These are phyloP conservation scores for Lepidocyrtinus sp. DNA, from an alignment of 2,888 invertebrate genomes.

Conservation along the genomic window DNA sequence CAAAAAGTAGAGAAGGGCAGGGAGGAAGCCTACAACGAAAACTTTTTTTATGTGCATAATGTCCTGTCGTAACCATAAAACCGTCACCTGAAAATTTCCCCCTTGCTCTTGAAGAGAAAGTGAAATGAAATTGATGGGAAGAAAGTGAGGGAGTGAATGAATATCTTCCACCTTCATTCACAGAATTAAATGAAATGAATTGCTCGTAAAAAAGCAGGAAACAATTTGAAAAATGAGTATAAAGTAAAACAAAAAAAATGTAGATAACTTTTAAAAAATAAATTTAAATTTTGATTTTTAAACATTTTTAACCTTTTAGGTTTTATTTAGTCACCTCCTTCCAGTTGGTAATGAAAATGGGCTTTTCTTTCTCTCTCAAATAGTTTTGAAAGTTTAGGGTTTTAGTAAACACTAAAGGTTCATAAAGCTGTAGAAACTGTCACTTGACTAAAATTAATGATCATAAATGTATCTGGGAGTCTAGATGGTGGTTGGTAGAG, in stretches of 20 bases:
- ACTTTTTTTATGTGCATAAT: conserved; percentile 51
- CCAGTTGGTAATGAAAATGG: no score
- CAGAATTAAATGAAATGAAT: not conserved
- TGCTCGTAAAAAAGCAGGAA: not conserved
- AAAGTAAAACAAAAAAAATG: not conserved
- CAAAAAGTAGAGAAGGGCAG: not conserved
- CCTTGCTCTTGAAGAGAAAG: conserved; percentile 54
- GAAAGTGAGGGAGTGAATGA: conserved; percentile 6
- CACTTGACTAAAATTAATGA: conserved; percentile 57
- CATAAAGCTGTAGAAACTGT: conserved; percentile 53
- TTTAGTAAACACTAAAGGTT: conserved; percentile 34
- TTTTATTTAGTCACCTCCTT: not conserved
- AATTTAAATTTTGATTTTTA: no score
- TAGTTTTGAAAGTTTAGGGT: not conserved
- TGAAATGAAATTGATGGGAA: conserved; percentile 24
- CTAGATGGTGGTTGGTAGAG: no score
- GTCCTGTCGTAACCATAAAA: conserved; percentile 60
- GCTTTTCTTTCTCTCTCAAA: no score
- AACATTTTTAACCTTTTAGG: not conserved
- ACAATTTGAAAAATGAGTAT: not conserved
- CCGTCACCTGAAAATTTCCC: conserved; percentile 57
- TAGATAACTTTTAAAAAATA: not conserved
- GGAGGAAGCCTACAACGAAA: conserved; percentile 24
- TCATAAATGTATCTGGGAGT: conserved; percentile 42
- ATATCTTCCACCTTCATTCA: not conserved